Conservation (phyloP, 1,140 invertebrate species). For the Archivesica marissinica region DNA sequence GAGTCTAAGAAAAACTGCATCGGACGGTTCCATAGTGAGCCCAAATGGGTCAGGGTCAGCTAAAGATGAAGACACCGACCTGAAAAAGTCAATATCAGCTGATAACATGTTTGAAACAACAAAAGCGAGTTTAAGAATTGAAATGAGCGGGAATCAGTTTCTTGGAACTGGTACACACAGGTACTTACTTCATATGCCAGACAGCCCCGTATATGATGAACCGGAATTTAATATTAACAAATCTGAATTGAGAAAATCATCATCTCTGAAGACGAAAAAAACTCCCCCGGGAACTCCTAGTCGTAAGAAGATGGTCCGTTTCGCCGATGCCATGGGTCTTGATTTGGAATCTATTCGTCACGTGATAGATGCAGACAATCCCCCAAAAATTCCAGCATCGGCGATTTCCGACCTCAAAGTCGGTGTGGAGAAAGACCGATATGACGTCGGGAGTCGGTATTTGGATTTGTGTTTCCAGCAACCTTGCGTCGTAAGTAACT, state of each 20-base stretch:
- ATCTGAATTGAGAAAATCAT: conserved; percentile 77
- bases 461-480: conserved; percentile 93
- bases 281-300: conserved; percentile 90
- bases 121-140: conserved; percentile 28
- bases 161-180: conserved; percentile 20
- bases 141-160: conserved; percentile 27
- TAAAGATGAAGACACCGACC: background rate
- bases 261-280: conserved; percentile 95
- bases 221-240: conserved; percentile 80
- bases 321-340: conserved; percentile 96
- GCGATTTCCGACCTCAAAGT: conserved; percentile 80
- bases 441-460: conserved; percentile 72
- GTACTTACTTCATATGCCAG: conserved; percentile 61
- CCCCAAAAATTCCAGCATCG: conserved; percentile 81
- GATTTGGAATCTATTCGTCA: conserved; percentile 94
- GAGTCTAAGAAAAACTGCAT: background rate
- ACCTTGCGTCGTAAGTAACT: conserved; percentile 90
- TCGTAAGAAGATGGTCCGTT: conserved; percentile 96
- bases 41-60: background rate
- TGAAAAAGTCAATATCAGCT: background rate
- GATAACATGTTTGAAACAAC: background rate
- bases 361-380: conserved; percentile 80
- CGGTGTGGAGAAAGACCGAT: conserved; percentile 71
- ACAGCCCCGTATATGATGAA: conserved; percentile 78
- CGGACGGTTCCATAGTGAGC: background rate